phyloP scores from a whole-genome alignment of 1,140 invertebrate species.

The Augochlora pura region DNA sequence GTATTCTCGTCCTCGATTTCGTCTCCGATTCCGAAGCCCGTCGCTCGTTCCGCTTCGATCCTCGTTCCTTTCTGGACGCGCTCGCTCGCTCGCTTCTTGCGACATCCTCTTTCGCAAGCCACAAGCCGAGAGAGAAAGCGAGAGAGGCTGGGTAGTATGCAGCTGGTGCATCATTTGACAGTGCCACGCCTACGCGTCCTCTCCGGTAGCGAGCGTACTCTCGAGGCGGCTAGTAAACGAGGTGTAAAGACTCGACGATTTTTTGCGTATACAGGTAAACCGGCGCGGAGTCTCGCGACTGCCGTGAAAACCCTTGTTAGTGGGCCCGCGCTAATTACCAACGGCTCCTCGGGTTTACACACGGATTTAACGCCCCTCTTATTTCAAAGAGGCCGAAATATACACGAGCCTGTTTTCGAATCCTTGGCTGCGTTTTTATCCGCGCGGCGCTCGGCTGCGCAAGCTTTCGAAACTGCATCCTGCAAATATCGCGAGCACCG shows the following conservation, averaged over 20 bases:
- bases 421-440: constrained; percentile 46
- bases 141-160: neutral
- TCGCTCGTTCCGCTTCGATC: too few relatives aligned
- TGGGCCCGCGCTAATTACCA: constrained; percentile 71
- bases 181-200: constrained; percentile 48
- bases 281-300: constrained; percentile 34
- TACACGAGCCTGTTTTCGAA: constrained; percentile 50
- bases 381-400: constrained; percentile 68
- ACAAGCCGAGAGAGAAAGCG: neutral
- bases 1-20: neutral
- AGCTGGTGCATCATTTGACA: constrained; percentile 15
- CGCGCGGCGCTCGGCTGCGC: constrained; percentile 26
- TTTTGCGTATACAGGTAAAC: constrained; percentile 64
- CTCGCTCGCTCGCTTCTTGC: too few relatives aligned
- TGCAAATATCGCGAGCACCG: neutral
- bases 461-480: constrained; percentile 3
- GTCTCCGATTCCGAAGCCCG: neutral
- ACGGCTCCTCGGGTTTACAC: constrained; percentile 70
- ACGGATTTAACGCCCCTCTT: constrained; percentile 71
- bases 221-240: constrained; percentile 45
- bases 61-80: too few relatives aligned
- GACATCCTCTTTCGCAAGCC: neutral
- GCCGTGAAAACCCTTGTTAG: constrained; percentile 72
- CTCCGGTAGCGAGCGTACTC: neutral
- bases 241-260: constrained; percentile 40